Base-by-base conservation (phyloP, 2,113 vertebrate species). In the Amazona guildingii region DNA sequence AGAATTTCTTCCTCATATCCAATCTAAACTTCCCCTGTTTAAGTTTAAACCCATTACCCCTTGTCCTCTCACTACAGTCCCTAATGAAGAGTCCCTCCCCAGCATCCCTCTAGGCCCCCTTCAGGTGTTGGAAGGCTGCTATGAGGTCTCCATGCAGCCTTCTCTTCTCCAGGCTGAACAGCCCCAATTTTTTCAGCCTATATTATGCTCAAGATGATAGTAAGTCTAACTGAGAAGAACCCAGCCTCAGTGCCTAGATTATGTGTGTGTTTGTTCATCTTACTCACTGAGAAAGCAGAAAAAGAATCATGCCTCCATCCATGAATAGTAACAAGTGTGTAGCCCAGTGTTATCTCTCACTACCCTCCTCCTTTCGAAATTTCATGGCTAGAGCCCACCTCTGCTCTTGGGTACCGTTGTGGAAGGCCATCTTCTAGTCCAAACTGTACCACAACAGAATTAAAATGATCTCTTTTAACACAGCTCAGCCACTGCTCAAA, bases 301-400 rank as follows among this genome's bases (percentile, higher is more conserved):
- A 13, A 67, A 52, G 17, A 8, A 9, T 62, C n/a, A 24, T 16
- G 6, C 68, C 55, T 72, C 29, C 46, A 51, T 13, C 5, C 6
- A 43, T 43, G 43, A 70, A 78, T 5, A 33, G 33, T 23, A n/a
- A 63, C n/a, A 84, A 44, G 23, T 29, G 13, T 24, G 29, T 35
- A 87, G 18, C 43, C 39, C 25, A 74, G 21, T 0, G 0, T 55
- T 55, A n/a, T 24, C 18, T 55, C 31, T 69, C 18, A 75, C 24
- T 24, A 70, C 5, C 1, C 7, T 77, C 4, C 13, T 20, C 7
- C 35, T 52, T 77, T 27, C 29, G 68, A 73, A 87, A 78, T 68
- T 43, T 63, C 55, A 24, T 23, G 5, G 31, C 4, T 69, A 75
- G 17, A 41, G 25, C 52, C 43, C 19, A 44, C 12, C 10, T 74